Conservation (phyloP, 2,797 vertebrate genomes). For the Sebastes kiyomatsui region DNA sequence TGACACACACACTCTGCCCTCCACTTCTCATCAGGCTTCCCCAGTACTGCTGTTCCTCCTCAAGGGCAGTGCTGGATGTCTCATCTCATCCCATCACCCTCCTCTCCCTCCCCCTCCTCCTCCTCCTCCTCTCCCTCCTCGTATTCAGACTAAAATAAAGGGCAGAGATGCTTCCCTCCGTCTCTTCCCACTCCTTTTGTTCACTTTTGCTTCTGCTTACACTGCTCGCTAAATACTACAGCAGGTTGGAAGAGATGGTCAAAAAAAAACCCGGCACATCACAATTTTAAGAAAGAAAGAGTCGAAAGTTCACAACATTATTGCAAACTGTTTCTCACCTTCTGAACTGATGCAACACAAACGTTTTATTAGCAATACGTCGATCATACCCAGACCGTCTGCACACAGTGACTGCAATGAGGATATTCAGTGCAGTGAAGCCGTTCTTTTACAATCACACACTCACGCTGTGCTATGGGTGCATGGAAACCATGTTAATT, state of each 20-base stretch:
- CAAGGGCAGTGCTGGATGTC: constrained; percentile 56
- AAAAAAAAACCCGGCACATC: not conserved
- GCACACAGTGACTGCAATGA: not conserved
- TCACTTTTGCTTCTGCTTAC: not conserved
- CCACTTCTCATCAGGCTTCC: constrained; percentile 35
- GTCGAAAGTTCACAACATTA: not conserved
- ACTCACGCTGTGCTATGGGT: not conserved
- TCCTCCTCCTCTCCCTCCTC: constrained; percentile 11
- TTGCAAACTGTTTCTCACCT: constrained; percentile 25
- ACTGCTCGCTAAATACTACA: not conserved
- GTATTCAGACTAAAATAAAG: constrained; percentile 39
- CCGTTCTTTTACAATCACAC: not conserved
- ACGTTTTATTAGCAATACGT: not conserved
- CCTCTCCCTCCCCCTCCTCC: not conserved
- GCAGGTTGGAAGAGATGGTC: not conserved
- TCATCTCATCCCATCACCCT: constrained; percentile 65
- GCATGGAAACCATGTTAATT: not conserved
- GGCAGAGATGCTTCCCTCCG: constrained; percentile 13
- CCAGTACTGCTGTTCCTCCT: constrained; percentile 42
- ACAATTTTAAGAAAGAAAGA: not conserved
- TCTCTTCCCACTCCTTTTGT: not conserved
- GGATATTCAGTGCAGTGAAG: not conserved
- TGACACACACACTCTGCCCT: constrained; percentile 3
- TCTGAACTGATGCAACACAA: constrained; percentile 41
- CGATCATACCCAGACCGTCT: not conserved